Conservation (phyloP, 2,888 invertebrate genomes). For the Dynastes tityus region DNA sequence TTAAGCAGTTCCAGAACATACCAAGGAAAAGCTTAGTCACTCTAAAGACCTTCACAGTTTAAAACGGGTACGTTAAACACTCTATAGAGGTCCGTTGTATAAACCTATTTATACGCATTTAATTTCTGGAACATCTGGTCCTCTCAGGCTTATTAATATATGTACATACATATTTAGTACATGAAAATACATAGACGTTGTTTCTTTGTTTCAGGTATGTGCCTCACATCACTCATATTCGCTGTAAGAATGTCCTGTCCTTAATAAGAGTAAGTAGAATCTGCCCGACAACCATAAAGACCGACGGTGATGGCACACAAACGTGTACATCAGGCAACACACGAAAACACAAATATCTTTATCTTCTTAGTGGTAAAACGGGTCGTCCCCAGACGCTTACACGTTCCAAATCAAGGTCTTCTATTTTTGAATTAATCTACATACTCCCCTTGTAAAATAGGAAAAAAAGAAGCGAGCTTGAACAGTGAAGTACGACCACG, state of each 20-base stretch:
- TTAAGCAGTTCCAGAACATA: too few relatives aligned
- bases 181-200: not conserved
- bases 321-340: slow-evolving; percentile 17
- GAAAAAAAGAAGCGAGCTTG: slow-evolving; percentile 17
- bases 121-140: slow-evolving; percentile 8
- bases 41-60: too few relatives aligned
- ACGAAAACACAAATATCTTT: slow-evolving; percentile 40
- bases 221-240: slow-evolving; percentile 10
- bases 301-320: slow-evolving; percentile 20
- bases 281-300: slow-evolving; percentile 6
- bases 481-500: not conserved
- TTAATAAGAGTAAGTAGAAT: slow-evolving; percentile 28
- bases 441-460: slow-evolving; percentile 36
- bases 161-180: too few relatives aligned
- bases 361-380: slow-evolving; percentile 35
- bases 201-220: slow-evolving; percentile 39
- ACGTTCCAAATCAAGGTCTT: slow-evolving; percentile 40
- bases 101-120: not conserved
- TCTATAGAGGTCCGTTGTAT: not conserved
- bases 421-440: slow-evolving; percentile 43
- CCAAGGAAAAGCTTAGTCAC: too few relatives aligned
- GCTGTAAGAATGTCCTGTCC: slow-evolving; percentile 14
- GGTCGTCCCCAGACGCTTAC: slow-evolving; percentile 29
- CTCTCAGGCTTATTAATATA: not conserved
- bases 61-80: too few relatives aligned